Conservation (phyloP, 2,113 vertebrate genomes). For the Bufo bufo region DNA sequence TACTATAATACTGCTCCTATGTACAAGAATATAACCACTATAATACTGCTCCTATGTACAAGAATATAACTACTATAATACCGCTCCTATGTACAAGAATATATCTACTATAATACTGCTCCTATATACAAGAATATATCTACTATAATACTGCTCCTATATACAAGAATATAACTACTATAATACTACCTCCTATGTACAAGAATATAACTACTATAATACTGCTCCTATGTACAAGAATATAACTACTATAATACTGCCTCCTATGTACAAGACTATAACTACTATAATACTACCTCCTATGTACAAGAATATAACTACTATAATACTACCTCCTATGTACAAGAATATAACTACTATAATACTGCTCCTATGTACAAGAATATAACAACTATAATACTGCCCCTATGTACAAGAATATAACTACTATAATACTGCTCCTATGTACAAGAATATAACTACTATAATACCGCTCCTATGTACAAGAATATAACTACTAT, state of each 20-base stretch:
- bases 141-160: background rate
- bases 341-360: too few relatives aligned
- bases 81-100: background rate
- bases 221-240: background rate
- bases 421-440: too few relatives aligned
- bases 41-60: too few relatives aligned
- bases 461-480: too few relatives aligned
- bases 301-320: too few relatives aligned
- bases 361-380: background rate
- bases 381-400: constrained; percentile 6
- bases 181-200: background rate
- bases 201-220: constrained; percentile 3
- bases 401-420: background rate
- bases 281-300: too few relatives aligned
- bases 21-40: too few relatives aligned
- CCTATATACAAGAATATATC: background rate
- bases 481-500: background rate
- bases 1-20: too few relatives aligned
- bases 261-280: too few relatives aligned
- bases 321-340: too few relatives aligned
- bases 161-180: background rate
- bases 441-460: too few relatives aligned
- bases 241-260: background rate
- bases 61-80: too few relatives aligned
- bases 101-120: background rate